A percentile compares a stretch with the other conserved stretches of the same genome.
These are phyloP conservation scores for Tenthredo mesomela DNA, from an alignment of 2,888 invertebrate genomes.

Conservation along the genomic window DNA sequence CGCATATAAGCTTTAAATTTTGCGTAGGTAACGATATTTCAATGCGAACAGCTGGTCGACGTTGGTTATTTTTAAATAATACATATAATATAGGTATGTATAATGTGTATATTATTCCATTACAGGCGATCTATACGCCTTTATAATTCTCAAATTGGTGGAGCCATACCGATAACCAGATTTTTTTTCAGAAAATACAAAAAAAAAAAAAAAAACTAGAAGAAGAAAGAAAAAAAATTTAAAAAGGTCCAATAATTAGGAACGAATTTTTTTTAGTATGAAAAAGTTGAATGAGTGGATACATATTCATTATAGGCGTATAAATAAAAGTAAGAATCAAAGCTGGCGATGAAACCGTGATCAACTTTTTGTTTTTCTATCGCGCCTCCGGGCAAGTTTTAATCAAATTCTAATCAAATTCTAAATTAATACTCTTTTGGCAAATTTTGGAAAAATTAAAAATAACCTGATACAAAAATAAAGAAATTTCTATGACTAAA, in stretches of 20 bases:
- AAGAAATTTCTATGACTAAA: background rate
- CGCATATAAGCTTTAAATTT: constrained; percentile 20
- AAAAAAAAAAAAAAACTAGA: background rate
- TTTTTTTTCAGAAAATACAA: background rate
- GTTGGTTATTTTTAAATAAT: background rate
- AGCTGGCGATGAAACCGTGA: background rate
- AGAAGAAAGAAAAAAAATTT: background rate
- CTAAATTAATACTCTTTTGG: background rate
- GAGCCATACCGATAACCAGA: too few species aligned
- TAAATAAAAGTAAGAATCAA: background rate
- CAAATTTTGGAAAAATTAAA: constrained; percentile 12
- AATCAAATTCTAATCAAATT: background rate
- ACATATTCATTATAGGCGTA: background rate
- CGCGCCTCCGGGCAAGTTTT: background rate
- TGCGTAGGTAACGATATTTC: constrained; percentile 17
- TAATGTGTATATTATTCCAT: background rate
- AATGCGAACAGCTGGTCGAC: constrained; percentile 27
- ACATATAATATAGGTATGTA: constrained; percentile 4
- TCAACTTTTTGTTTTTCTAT: background rate
- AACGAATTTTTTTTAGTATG: background rate
- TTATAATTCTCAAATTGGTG: background rate
- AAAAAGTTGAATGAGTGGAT: background rate
- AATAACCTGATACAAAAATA: background rate
- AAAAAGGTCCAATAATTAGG: too few species aligned
- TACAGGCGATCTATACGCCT: background rate